Evolutionary conservation across 2,113 vertebrate genomes (phyloP).

Genomic region (Mustela nigripes): DNA sequence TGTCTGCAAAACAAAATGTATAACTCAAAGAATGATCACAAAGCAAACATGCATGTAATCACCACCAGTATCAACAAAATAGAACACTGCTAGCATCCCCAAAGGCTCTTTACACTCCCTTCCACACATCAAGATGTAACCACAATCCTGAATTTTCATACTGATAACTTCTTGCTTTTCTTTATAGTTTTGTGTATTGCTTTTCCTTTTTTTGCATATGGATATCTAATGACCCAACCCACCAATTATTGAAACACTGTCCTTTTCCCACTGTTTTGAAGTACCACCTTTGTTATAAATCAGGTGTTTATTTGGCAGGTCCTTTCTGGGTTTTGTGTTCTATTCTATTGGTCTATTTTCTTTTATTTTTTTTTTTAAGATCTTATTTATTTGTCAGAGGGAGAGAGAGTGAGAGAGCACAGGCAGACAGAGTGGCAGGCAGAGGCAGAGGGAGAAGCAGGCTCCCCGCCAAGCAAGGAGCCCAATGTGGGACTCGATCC

Average conservation of each 20-base stretch:
- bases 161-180: background rate
- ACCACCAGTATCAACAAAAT: background rate
- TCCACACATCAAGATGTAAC: background rate
- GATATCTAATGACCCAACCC: background rate
- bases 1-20: background rate
- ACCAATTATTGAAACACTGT: conserved; percentile 13
- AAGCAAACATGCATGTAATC: background rate
- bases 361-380: background rate
- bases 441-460: no score
- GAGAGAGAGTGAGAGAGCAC: no score
- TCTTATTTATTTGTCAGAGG: no score
- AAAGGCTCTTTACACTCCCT: background rate
- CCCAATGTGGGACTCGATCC: no score
- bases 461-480: no score
- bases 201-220: background rate
- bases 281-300: background rate
- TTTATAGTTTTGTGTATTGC: conserved; percentile 44
- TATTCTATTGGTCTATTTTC: background rate
- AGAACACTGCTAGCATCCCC: background rate
- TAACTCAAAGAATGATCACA: background rate
- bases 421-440: no score
- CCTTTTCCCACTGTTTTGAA: background rate
- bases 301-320: background rate
- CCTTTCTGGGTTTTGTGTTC: background rate
- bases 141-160: background rate